Percentiles rank a stretch among this genome's conserved stretches.
Conservation (phyloP, 2,113 vertebrate genomes). For the Elephas maximus region DNA sequence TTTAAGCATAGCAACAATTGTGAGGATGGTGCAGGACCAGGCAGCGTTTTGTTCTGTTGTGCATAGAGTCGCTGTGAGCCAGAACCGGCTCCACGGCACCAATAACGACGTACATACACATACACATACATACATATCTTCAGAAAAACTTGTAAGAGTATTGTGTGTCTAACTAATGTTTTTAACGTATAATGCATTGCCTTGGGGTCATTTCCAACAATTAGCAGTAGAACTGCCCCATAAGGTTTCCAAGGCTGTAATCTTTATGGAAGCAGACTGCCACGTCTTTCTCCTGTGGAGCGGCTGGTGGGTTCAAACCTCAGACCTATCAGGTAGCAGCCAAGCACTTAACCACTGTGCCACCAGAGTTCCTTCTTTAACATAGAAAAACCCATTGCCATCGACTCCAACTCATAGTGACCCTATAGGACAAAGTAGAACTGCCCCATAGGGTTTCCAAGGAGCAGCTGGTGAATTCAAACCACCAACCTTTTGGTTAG, state of each 20-base stretch:
- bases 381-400: too few species aligned
- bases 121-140: background rate
- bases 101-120: too few species aligned
- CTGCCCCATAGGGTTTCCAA: too few species aligned
- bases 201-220: background rate
- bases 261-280: background rate
- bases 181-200: background rate
- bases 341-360: background rate
- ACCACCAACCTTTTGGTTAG: too few species aligned
- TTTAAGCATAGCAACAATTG: too few species aligned
- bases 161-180: background rate
- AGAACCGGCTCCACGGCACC: too few species aligned
- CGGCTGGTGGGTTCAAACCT: background rate
- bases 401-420: too few species aligned
- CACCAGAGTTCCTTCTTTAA: background rate
- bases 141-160: constrained; percentile 37
- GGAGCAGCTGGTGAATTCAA: too few species aligned
- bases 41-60: too few species aligned
- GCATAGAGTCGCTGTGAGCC: too few species aligned
- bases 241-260: background rate
- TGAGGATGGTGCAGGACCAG: too few species aligned
- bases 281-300: background rate
- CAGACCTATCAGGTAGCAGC: background rate
- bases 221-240: background rate
- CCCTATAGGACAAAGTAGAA: too few species aligned